A percentile compares a stretch with the other conserved stretches of the same genome.
phyloP scores from a whole-genome alignment of 2,888 invertebrate species.

The Lycaena phlaeas region DNA sequence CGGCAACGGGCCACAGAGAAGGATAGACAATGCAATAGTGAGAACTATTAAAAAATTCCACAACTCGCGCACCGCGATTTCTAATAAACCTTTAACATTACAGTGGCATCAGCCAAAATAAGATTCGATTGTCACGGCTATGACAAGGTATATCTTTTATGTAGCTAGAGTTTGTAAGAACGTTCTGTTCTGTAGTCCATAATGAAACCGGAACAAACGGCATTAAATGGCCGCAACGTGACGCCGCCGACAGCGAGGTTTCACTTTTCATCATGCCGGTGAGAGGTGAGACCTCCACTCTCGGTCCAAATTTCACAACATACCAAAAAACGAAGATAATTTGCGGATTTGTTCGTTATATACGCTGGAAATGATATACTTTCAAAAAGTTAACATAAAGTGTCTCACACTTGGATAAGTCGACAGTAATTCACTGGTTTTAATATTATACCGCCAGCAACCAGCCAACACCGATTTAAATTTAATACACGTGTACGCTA shows the following conservation, averaged over 20 bases:
- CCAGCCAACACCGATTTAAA: background rate
- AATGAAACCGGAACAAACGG: conserved; percentile 57
- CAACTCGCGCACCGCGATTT: conserved; percentile 16
- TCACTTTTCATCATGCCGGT: conserved; percentile 68
- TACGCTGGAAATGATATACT: conserved; percentile 7
- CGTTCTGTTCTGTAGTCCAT: conserved; percentile 29
- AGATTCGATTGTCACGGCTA: background rate
- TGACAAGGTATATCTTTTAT: background rate
- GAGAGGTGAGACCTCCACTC: conserved; percentile 57
- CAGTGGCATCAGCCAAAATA: conserved; percentile 11
- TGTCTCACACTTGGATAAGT: background rate
- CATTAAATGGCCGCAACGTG: conserved; percentile 51
- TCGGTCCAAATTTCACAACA: conserved; percentile 65
- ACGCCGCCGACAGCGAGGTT: conserved; percentile 56
- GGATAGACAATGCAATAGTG: conserved; percentile 62
- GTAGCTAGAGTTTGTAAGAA: conserved; percentile 9
- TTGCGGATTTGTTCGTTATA: conserved; percentile 8
- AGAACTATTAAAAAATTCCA: conserved; percentile 49
- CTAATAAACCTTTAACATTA: no score
- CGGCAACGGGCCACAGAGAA: conserved; percentile 43
- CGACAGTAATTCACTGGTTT: background rate
- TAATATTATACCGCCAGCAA: background rate
- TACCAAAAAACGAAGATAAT: conserved; percentile 37
- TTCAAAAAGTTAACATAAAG: conserved; percentile 2
- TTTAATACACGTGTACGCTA: background rate